Conservation (phyloP, 2,797 vertebrate species). For the Gymnoscopelus microlampas region DNA sequence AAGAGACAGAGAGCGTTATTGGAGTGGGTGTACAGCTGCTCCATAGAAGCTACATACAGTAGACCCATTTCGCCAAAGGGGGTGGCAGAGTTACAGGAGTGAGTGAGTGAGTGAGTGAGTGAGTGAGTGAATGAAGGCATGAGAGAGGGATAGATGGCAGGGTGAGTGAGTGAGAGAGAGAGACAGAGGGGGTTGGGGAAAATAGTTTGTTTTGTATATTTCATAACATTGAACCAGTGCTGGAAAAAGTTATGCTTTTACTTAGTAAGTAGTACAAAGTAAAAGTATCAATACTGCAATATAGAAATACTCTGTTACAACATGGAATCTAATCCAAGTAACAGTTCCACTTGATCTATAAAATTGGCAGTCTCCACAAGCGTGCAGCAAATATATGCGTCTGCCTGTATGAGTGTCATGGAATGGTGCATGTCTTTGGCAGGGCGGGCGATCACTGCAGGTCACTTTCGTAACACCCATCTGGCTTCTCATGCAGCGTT, state of each 20-base stretch:
- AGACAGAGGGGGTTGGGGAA: background rate
- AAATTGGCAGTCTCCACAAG: background rate
- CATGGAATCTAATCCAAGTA: too few species aligned
- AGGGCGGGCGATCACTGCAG: background rate
- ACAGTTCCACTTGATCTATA: too few species aligned
- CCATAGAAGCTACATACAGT: background rate
- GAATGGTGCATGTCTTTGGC: conserved; percentile 3
- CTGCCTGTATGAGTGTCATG: background rate
- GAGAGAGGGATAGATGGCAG: background rate
- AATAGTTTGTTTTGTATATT: background rate
- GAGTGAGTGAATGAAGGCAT: background rate
- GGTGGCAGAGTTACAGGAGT: background rate
- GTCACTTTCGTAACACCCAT: conserved; percentile 39
- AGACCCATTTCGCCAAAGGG: conserved; percentile 6
- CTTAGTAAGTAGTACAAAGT: too few species aligned
- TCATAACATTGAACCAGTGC: too few species aligned
- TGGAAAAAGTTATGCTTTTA: too few species aligned
- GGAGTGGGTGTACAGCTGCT: conserved; percentile 32
- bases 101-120: background rate
- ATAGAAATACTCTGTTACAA: too few species aligned
- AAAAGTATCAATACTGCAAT: too few species aligned
- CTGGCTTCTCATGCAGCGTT: conserved; percentile 48
- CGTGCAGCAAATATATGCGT: too few species aligned
- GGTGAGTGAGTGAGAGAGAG: conserved; percentile 34
- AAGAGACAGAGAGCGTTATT: conserved; percentile 33